Base-by-base conservation (phyloP, 2,797 vertebrate genomes). In the Lithobates sylvaticus region DNA sequence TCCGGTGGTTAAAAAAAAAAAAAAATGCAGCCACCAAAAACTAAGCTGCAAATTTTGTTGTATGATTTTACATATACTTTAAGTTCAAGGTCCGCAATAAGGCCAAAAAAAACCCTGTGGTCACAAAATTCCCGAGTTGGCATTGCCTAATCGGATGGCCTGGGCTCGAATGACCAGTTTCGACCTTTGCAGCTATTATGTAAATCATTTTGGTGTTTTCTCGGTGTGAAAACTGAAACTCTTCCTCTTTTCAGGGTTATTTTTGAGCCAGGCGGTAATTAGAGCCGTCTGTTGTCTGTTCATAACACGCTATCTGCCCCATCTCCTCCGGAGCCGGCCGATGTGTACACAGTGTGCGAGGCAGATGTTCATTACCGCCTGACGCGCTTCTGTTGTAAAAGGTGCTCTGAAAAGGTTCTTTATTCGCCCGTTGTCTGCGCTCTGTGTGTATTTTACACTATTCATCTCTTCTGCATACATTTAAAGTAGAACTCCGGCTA, bases 191-290 rank as follows among this genome's bases (percentile, higher is more conserved):
- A 18, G 54, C 54, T 61, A 13, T 27, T 27, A 67, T 67, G 65
- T 29, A 61, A 61, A 61, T 29, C 21, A 12, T 65, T 26, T 10
- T 27, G 23, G 23, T 27, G n/a, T 26, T 2, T 67, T 27, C n/a
- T 65, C 64, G 10, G 23, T 65, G 23, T 67, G 65, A 67, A 67
- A 67, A 67, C 65, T 26, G 65, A 67, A 29, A 29, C 65, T 67
- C 65, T 67, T 67, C 65, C 65, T 67, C 65, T 67, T 67, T 67
- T n/a, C 61, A 65, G 61, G 10, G 61, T 65, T 65, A 54, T 54
- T 18, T 54, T 61, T 23, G 21, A 23, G 21, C 54, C 3, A 0
- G 5, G 54, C 21, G 54, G 54, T 61, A 61, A 61, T 61, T 18
- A 23, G 54, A 61, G 18, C 54, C 7, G 54, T 9, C 54, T 61